Conservation (phyloP, 2,888 invertebrate species). For the Lasioglossum villosulum region DNA sequence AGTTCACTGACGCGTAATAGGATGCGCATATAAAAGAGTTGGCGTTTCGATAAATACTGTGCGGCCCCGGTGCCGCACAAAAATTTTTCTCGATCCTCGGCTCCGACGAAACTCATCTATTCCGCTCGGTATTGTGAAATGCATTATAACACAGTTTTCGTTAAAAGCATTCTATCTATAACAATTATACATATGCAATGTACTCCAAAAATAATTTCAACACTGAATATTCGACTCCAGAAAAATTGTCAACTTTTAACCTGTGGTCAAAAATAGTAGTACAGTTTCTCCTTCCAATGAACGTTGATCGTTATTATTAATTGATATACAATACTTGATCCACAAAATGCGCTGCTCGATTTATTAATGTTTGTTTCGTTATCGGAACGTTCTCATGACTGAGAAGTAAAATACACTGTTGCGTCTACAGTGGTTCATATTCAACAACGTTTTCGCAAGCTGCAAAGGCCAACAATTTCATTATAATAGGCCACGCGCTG, state of each 20-base stretch:
- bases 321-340: too few species aligned
- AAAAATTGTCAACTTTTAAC: neutral
- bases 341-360: too few species aligned
- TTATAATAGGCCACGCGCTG: neutral
- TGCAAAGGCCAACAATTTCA: neutral
- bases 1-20: slow-evolving; percentile 57
- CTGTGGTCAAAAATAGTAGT: neutral
- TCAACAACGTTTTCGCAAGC: neutral
- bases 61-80: neutral
- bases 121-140: neutral
- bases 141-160: neutral
- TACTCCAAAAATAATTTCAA: neutral
- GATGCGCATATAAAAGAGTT: slow-evolving; percentile 23
- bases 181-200: neutral
- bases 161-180: neutral
- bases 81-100: neutral
- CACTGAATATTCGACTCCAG: neutral
- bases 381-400: too few species aligned
- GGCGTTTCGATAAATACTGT: slow-evolving; percentile 19
- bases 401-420: neutral
- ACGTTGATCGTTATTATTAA: neutral
- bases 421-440: neutral
- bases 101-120: neutral
- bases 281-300: neutral
- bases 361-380: too few species aligned